Evolutionary conservation across 2,113 vertebrate genomes (phyloP).

Genomic region (Malurus elegans): DNA sequence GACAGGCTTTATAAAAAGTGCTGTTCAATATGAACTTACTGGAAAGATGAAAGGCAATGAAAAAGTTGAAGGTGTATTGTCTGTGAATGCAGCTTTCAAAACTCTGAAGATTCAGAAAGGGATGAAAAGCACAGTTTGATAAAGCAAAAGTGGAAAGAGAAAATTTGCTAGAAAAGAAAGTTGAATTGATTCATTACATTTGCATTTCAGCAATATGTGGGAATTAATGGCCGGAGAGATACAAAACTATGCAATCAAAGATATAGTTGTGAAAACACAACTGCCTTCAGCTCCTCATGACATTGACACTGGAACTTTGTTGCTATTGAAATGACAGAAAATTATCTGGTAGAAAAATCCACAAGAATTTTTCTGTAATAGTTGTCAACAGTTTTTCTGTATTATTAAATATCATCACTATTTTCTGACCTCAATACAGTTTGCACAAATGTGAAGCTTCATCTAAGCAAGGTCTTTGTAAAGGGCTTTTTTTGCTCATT

Average conservation of each 20-base stretch:
- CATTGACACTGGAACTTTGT: background rate
- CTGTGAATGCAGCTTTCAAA: background rate
- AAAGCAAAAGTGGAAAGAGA: background rate
- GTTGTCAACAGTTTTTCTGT: background rate
- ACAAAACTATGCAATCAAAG: background rate
- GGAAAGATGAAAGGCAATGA: background rate
- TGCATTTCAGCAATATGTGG: background rate
- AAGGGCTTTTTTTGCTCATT: background rate
- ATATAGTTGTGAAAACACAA: background rate
- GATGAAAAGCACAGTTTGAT: background rate
- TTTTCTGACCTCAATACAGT: background rate
- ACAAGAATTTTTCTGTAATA: background rate
- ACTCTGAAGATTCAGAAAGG: background rate
- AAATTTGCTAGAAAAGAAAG: background rate
- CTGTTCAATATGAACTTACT: background rate
- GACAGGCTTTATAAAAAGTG: background rate
- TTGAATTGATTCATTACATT: background rate
- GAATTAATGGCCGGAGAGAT: background rate
- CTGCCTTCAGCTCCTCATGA: background rate
- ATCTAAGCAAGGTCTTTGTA: background rate
- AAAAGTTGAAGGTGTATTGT: background rate
- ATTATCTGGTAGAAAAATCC: background rate
- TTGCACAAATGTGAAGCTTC: background rate
- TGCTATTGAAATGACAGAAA: background rate
- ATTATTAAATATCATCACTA: background rate